phyloP scores from a whole-genome alignment of 2,113 vertebrate genomes.

The Heterocephalus glaber region DNA sequence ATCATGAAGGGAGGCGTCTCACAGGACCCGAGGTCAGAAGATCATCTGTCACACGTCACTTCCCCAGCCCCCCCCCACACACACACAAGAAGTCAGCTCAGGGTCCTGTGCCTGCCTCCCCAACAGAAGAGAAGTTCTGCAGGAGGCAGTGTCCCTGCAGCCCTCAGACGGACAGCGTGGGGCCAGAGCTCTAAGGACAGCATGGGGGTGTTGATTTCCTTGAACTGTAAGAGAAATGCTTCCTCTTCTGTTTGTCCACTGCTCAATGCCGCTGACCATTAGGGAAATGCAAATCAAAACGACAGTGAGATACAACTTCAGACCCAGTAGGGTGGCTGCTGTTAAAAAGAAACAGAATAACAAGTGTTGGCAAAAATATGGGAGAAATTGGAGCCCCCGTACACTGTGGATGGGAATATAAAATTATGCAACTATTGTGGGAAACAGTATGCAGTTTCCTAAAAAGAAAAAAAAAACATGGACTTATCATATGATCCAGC shows the following conservation, averaged over 20 bases:
- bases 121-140: background rate
- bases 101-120: background rate
- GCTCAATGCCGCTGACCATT: background rate
- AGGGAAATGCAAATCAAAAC: background rate
- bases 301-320: background rate
- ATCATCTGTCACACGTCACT: background rate
- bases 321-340: background rate
- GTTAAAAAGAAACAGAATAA: background rate
- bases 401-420: background rate
- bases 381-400: too few relatives aligned
- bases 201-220: background rate
- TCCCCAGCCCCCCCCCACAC: background rate
- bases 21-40: background rate
- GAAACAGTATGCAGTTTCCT: background rate
- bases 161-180: background rate
- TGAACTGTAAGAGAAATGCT: background rate
- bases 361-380: background rate
- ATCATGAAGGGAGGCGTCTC: background rate
- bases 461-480: background rate
- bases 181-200: background rate
- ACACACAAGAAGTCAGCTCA: background rate
- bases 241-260: background rate
- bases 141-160: background rate
- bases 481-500: background rate
- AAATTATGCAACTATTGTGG: background rate